Base-by-base conservation (phyloP, 2,113 vertebrate species). In the Scolopax mira region DNA sequence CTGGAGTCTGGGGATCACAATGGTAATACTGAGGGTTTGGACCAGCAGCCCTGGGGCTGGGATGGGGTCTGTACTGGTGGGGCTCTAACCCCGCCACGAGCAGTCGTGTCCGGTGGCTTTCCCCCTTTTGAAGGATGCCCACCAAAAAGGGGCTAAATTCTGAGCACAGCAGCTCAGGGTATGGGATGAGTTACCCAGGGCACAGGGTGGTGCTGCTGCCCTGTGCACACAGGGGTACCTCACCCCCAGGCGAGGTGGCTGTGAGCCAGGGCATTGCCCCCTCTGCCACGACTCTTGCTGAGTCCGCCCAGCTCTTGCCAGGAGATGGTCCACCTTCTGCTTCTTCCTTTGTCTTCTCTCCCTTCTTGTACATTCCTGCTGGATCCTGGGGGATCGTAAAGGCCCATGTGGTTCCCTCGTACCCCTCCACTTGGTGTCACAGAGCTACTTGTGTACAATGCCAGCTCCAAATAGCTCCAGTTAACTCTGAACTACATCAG, bases 1-100 rank as follows among this genome's bases (percentile, higher is more conserved):
- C 79, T 98, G 98, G 98, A 98, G 98, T 57, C 97, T 98, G 1
- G 98, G 98, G 49, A 98, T 98, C 96, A 98, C 98, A 7, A 98
- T 98, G 98, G 98, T 98, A 98, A 96, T 1, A 3, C n/a, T 2
- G 2, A 44, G 46, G 49, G 74, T 66, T 62, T 52, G 54, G 69
- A 22, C 28, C 1, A 4, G 79, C 11, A 44, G 70, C 66, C 21
- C 16, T 5, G 46, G 75, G 72, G 6, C 1, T 85, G 90, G 85
- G 88, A 0, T 54, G 51, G 89, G 57, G 6, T 44, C 79, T 89
- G 57, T 23, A 17, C 28, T 73, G 80, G 31, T 6, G 7, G 58
- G 73, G 55, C 51, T 88, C 33, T 21, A 1, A 5, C 31, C 35
- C 49, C 64, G 30, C 67, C 5, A 3, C 27, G 33, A 41, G 69